These are phyloP conservation scores for Chaetura pelagica DNA, from an alignment of 2,113 vertebrate species.

Conservation along the genomic window DNA sequence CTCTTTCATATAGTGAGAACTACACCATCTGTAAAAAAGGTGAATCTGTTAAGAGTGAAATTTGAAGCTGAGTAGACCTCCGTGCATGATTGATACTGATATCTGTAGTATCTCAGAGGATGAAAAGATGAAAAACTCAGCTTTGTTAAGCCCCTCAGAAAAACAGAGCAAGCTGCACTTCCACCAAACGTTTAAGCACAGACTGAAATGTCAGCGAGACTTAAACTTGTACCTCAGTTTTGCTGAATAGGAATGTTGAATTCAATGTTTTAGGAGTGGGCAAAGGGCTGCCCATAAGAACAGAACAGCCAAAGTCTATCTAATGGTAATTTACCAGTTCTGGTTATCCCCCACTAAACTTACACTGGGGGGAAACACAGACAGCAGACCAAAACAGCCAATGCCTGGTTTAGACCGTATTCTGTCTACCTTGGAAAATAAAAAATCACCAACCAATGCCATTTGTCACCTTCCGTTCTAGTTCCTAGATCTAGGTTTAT, in stretches of 20 bases:
- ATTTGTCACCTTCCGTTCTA: neutral
- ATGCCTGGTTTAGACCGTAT: neutral
- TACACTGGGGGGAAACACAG: neutral
- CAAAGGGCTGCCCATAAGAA: neutral
- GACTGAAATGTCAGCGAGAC: neutral
- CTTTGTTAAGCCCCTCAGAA: neutral
- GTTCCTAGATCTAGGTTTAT: neutral
- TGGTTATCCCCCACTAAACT: neutral
- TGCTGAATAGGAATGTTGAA: neutral
- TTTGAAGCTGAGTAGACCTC: neutral
- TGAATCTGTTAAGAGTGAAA: neutral
- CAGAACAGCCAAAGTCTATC: neutral
- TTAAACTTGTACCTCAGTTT: neutral
- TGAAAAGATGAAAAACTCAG: neutral
- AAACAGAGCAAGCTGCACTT: neutral
- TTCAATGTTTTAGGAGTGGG: neutral
- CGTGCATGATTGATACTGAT: neutral
- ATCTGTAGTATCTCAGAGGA: neutral
- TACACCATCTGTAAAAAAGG: neutral
- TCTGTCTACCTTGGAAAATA: neutral
- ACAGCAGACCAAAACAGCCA: neutral
- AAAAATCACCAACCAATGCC: neutral
- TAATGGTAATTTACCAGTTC: neutral
- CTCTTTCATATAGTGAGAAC: neutral
- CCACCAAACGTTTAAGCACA: neutral